These are phyloP conservation scores for Notechis scutatus DNA, from an alignment of 2,113 vertebrate species.

Conservation along the genomic window DNA sequence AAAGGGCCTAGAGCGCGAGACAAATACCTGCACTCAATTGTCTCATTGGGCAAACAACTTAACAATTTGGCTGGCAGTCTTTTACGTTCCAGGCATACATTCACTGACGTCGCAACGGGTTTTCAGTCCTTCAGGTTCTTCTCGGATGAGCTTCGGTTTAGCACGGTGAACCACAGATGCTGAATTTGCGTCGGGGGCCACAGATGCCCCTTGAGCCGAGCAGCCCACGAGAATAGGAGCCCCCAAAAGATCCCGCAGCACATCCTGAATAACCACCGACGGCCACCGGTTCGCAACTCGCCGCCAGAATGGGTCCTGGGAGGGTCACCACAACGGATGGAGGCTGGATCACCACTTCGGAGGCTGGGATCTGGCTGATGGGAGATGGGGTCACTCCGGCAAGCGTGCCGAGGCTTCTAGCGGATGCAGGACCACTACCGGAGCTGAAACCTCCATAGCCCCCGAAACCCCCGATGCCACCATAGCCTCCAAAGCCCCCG, in stretches of 20 bases:
- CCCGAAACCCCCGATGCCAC: not conserved
- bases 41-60: not conserved
- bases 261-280: not conserved
- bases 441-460: not conserved
- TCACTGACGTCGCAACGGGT: not conserved
- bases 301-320: not conserved
- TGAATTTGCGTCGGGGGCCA: not conserved
- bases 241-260: not conserved
- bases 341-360: not conserved
- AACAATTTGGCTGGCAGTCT: not conserved
- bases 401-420: not conserved
- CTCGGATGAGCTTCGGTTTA: not conserved
- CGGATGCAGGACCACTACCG: not conserved
- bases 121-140: not conserved
- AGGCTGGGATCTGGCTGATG: not conserved
- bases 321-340: rapidly evolving
- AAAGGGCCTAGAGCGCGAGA: not conserved
- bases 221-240: not conserved
- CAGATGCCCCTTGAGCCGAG: not conserved
- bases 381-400: not conserved
- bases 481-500: not conserved
- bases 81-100: not conserved
- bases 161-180: not conserved
- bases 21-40: not conserved
- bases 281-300: not conserved